phyloP scores from a whole-genome alignment of 2,113 vertebrate species.

The Rhizomys pruinosus region DNA sequence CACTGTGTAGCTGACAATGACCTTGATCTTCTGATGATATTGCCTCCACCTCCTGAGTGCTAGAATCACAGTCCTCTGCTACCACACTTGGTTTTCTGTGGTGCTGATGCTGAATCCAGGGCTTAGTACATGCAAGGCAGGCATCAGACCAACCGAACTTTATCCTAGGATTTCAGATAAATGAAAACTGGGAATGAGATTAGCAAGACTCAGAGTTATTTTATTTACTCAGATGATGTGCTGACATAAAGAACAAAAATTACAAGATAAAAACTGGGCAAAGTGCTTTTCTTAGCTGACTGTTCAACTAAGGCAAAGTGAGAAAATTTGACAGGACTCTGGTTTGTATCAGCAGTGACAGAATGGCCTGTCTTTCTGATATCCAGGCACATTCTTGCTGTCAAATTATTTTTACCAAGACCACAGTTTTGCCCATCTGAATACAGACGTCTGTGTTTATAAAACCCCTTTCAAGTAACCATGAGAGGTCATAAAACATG shows the following conservation, averaged over 20 bases:
- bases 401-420: conserved; percentile 71
- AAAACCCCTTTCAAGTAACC: conserved; percentile 71
- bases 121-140: not conserved
- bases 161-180: not conserved
- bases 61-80: too few relatives aligned
- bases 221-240: not conserved
- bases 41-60: not conserved
- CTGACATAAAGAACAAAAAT: conserved; percentile 17
- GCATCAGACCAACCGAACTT: not conserved
- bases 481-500: conserved; percentile 63
- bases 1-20: too few relatives aligned
- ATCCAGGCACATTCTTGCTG: conserved; percentile 65
- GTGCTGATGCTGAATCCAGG: not conserved
- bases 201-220: not conserved
- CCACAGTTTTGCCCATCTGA: conserved; percentile 53
- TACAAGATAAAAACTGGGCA: not conserved
- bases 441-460: conserved; percentile 74
- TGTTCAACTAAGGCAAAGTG: conserved; percentile 28
- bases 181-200: conserved; percentile 7
- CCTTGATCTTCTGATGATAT: not conserved
- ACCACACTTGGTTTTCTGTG: not conserved
- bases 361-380: conserved; percentile 61
- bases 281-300: conserved; percentile 2
- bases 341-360: conserved; percentile 64
- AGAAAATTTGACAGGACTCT: conserved; percentile 56